phyloP scores from a whole-genome alignment of 1,140 invertebrate genomes.

The Procambarus virginalis region DNA sequence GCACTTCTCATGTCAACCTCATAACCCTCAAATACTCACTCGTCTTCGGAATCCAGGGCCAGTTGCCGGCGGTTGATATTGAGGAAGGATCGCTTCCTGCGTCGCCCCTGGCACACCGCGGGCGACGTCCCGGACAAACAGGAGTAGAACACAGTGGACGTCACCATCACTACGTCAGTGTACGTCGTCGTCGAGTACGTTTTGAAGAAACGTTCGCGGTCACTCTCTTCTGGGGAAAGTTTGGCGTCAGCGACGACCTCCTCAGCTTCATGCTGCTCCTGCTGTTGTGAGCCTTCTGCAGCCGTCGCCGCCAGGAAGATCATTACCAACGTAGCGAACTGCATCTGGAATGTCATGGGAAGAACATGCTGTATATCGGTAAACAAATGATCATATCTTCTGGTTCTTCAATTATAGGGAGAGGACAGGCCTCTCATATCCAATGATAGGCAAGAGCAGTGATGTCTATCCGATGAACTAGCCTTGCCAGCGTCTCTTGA shows the following conservation, averaged over 20 bases:
- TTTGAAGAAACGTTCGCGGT: slow-evolving; percentile 4
- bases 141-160: slow-evolving; percentile 52
- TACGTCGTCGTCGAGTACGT: slow-evolving; percentile 34
- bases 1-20: no score
- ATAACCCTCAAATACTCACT: no score
- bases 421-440: no score
- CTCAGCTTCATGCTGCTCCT: neutral
- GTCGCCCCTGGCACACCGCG: slow-evolving; percentile 27
- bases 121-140: slow-evolving; percentile 26
- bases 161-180: slow-evolving; percentile 29
- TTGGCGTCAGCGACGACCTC: neutral
- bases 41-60: no score
- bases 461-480: no score
- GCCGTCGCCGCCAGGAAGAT: neutral
- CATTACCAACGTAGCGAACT: neutral
- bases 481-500: no score
- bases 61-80: no score
- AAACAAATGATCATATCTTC: no score
- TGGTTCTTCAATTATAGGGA: no score
- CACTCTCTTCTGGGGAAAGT: neutral
- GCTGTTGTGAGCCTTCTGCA: neutral
- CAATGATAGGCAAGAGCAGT: no score
- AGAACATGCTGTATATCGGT: no score
- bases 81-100: neutral
- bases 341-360: neutral